Evolutionary conservation across 2,797 vertebrate species (phyloP).

Genomic region (Limosa lapponica): DNA sequence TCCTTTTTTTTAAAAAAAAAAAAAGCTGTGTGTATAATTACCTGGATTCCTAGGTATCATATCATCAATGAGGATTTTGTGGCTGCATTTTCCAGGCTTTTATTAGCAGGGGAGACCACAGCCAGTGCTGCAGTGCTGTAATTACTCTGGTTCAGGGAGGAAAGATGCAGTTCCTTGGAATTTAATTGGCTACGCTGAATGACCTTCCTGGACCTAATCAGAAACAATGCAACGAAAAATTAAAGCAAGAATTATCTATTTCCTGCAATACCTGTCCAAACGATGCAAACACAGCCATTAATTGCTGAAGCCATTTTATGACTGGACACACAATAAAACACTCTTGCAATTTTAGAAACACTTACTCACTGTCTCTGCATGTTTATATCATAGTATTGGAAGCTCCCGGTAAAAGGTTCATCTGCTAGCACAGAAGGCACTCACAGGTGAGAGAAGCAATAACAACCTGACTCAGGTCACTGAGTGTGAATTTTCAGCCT

Average conservation of each 20-base stretch:
- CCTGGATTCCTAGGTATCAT: background rate
- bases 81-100: background rate
- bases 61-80: background rate
- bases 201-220: background rate
- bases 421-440: background rate
- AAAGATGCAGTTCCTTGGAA: constrained; percentile 4
- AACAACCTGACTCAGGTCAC: background rate
- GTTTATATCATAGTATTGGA: background rate
- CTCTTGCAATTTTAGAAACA: background rate
- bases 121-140: background rate
- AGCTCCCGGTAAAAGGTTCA: background rate
- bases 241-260: constrained; percentile 6
- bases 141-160: background rate
- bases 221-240: constrained; percentile 26
- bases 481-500: background rate
- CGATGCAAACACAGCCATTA: background rate
- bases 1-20: background rate
- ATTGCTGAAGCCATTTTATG: background rate
- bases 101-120: background rate
- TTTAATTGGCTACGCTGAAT: constrained; percentile 20
- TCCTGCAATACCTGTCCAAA: constrained; percentile 7
- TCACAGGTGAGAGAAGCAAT: background rate
- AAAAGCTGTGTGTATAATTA: background rate
- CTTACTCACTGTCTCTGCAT: background rate
- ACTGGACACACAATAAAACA: background rate